These are phyloP conservation scores for Encarsia formosa DNA, from an alignment of 2,888 invertebrate genomes.

Conservation along the genomic window DNA sequence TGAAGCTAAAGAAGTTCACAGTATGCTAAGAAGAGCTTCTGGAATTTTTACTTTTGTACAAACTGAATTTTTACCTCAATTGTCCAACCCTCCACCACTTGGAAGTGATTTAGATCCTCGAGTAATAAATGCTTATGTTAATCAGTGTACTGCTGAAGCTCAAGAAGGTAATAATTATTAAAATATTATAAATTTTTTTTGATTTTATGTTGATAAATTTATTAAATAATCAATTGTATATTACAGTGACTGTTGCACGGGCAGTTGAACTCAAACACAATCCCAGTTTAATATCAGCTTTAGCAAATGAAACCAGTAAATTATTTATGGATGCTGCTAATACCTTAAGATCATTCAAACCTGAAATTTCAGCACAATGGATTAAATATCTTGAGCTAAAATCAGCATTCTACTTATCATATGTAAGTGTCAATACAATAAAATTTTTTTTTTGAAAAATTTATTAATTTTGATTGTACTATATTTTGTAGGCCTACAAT, in stretches of 20 bases:
- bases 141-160: slow-evolving; percentile 63
- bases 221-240: slow-evolving; percentile 11
- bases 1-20: slow-evolving; percentile 62
- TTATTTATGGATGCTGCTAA: slow-evolving; percentile 58
- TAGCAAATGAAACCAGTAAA: slow-evolving; percentile 61
- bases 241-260: slow-evolving; percentile 58
- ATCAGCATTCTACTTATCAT: slow-evolving; percentile 58
- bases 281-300: slow-evolving; percentile 57
- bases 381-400: slow-evolving; percentile 59
- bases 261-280: slow-evolving; percentile 63
- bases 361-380: slow-evolving; percentile 57
- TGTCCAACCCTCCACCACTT: slow-evolving; percentile 46
- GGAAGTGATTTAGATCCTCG: slow-evolving; percentile 57
- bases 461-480: slow-evolving; percentile 1
- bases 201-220: neutral
- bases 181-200: neutral
- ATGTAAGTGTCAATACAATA: slow-evolving; percentile 49
- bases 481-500: slow-evolving; percentile 57
- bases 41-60: slow-evolving; percentile 59
- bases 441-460: neutral
- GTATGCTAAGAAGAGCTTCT: slow-evolving; percentile 58
- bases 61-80: slow-evolving; percentile 49
- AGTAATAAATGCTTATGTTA: slow-evolving; percentile 58
- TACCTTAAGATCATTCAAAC: slow-evolving; percentile 53
- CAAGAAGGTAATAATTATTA: slow-evolving; percentile 54